A percentile compares a stretch with the other conserved stretches of the same genome.
Evolutionary conservation across 2,113 vertebrate genomes (phyloP).

Genomic region (Alligator sinensis): DNA sequence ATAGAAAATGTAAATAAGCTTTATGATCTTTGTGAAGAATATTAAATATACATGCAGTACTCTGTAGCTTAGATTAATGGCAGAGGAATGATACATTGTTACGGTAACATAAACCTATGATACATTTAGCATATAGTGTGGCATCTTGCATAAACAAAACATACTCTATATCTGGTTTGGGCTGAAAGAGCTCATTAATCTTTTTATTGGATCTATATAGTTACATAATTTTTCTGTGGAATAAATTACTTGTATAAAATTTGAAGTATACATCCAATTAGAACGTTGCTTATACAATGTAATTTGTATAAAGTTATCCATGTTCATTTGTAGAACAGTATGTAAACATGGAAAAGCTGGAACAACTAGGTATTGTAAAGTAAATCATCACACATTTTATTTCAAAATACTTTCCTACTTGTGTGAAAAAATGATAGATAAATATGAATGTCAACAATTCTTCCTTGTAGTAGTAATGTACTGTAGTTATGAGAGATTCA

Average conservation of each 20-base stretch:
- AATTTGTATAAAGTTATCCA: not conserved
- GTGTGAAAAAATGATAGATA: not conserved
- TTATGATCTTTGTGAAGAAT: slow-evolving; percentile 67
- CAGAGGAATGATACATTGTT: slow-evolving; percentile 55
- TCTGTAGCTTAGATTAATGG: slow-evolving; percentile 73
- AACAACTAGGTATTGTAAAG: not conserved
- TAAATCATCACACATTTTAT: not conserved
- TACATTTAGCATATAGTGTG: slow-evolving; percentile 65
- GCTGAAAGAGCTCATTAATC: slow-evolving; percentile 63
- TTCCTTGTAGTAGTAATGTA: slow-evolving; percentile 33
- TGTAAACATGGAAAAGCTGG: not conserved
- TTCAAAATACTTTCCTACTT: not conserved
- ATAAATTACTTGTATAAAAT: not conserved
- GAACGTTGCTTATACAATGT: not conserved
- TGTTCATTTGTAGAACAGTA: not conserved
- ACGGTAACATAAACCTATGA: slow-evolving; percentile 65
- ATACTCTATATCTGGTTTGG: slow-evolving; percentile 46
- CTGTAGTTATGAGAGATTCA: not conserved
- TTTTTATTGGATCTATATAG: not conserved
- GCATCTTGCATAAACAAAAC: slow-evolving; percentile 70
- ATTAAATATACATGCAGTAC: slow-evolving; percentile 79
- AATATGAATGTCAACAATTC: not conserved
- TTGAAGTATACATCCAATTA: not conserved
- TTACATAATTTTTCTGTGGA: slow-evolving; percentile 25
- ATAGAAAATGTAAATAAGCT: slow-evolving; percentile 76